These are phyloP conservation scores for Myotis daubentonii DNA, from an alignment of 2,797 vertebrate genomes.

Conservation along the genomic window DNA sequence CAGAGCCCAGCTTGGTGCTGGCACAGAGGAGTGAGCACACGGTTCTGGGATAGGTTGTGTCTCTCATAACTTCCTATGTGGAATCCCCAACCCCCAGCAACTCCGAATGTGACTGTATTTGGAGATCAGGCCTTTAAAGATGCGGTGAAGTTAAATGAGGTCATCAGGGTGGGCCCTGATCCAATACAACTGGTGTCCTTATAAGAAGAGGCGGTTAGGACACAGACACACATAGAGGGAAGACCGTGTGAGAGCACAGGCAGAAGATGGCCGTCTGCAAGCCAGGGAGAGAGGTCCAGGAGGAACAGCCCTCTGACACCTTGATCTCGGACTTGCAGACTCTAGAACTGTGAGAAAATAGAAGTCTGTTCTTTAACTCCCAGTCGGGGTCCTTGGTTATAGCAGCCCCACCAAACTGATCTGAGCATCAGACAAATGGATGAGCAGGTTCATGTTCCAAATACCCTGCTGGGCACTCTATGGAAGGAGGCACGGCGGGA, in stretches of 20 bases:
- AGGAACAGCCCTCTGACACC: not conserved
- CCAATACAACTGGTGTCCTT: not conserved
- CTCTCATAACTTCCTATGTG: not conserved
- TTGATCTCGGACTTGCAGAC: not conserved
- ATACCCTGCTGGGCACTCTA: accelerated
- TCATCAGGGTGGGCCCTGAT: not conserved
- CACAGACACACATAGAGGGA: not conserved
- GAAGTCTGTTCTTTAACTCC: not conserved
- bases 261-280: accelerated
- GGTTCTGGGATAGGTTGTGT: not conserved
- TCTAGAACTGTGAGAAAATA: not conserved
- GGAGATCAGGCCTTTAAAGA: not conserved
- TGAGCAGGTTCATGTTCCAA: no score
- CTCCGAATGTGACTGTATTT: not conserved
- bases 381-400: not conserved
- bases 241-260: not conserved
- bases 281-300: no score
- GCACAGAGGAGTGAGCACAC: no score
- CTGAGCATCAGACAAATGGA: not conserved
- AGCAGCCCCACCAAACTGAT: not conserved
- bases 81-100: not conserved
- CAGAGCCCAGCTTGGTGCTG: not conserved
- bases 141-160: not conserved
- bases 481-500: not conserved
- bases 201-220: not conserved